Conservation (phyloP, 2,888 invertebrate genomes). For the Ochropacha duplaris region DNA sequence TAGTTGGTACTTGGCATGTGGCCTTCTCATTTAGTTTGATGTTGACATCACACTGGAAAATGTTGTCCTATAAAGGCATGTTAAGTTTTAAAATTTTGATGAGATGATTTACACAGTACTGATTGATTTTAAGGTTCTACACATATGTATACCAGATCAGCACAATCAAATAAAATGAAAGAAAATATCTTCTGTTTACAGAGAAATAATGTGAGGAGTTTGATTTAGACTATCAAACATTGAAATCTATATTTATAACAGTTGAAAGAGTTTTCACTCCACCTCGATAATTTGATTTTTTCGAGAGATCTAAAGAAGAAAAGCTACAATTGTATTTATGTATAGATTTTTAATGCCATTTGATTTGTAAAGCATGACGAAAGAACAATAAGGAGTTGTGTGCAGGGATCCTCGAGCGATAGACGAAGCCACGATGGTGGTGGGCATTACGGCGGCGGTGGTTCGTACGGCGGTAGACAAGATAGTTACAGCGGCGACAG, state of each 20-base stretch:
- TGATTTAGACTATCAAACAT: background rate
- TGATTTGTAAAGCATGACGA: constrained; percentile 55
- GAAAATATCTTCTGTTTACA: background rate
- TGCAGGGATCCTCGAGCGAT: constrained; percentile 81
- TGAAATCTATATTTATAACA: background rate
- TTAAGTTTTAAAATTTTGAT: background rate
- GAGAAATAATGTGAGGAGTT: background rate
- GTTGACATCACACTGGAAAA: background rate
- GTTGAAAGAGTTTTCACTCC: background rate
- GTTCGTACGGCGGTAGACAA: constrained; percentile 81
- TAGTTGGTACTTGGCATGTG: background rate
- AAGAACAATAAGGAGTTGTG: constrained; percentile 74
- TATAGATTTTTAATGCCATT: constrained; percentile 45
- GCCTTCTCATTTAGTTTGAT: background rate
- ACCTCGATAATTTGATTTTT: background rate
- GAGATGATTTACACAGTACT: background rate
- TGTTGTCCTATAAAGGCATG: background rate
- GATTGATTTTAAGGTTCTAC: background rate
- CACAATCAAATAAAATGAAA: background rate
- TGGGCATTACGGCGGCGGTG: constrained; percentile 81
- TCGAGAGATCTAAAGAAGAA: constrained; percentile 13
- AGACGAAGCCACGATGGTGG: constrained; percentile 83
- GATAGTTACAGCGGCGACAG: constrained; percentile 79
- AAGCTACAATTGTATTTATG: constrained; percentile 13
- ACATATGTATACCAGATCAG: background rate